These are phyloP conservation scores for Lottia scabra DNA, from an alignment of 2,888 invertebrate species.

Conservation along the genomic window DNA sequence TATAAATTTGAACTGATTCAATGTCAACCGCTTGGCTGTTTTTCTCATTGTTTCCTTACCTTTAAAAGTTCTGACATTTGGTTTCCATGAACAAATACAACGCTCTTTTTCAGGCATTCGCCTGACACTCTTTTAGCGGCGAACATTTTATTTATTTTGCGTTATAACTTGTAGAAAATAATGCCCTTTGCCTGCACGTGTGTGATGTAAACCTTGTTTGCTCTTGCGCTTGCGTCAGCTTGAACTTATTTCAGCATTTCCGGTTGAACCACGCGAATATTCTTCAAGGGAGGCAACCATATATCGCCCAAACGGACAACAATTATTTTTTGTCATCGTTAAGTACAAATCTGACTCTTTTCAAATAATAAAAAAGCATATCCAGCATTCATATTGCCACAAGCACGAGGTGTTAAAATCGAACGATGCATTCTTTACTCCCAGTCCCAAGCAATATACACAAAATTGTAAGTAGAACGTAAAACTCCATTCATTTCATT, in stretches of 20 bases:
- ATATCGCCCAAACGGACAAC: no score
- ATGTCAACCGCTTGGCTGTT: neutral
- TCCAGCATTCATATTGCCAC: no score
- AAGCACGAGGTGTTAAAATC: no score
- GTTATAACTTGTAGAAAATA: neutral
- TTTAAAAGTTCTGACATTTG: neutral
- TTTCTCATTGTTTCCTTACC: neutral
- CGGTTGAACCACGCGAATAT: neutral
- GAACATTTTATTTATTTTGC: neutral
- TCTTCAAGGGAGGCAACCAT: neutral
- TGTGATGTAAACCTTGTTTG: conserved; percentile 20
- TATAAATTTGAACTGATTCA: neutral
- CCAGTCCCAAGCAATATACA: no score
- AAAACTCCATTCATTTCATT: no score
- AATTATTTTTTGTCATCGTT: no score
- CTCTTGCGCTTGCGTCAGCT: conserved; percentile 28
- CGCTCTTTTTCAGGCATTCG: neutral
- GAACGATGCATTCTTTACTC: no score
- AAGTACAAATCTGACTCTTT: no score
- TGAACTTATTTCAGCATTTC: conserved; percentile 19
- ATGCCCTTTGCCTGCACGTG: conserved; percentile 6
- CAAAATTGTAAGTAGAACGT: no score
- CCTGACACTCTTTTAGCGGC: neutral
- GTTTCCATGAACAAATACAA: neutral
- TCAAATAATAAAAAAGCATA: no score